A percentile compares a stretch with the other conserved stretches of the same genome.
phyloP scores from a whole-genome alignment of 53 echinoderm and acorn worm genomes.

The Pentamera pediparva region DNA sequence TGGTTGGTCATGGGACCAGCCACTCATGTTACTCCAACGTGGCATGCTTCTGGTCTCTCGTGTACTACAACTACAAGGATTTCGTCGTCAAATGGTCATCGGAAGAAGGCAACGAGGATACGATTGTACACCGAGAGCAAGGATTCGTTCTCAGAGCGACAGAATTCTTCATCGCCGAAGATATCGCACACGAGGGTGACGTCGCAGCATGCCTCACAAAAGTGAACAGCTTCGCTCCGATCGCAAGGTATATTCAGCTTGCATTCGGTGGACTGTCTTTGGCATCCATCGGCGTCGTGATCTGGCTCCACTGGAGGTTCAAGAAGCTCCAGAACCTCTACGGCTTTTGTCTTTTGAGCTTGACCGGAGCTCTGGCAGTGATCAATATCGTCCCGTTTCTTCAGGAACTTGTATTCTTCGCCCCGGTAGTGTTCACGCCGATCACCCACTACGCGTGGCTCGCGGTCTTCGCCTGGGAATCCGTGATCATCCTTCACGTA shows the following conservation, averaged over 20 bases:
- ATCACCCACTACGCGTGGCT: constrained; percentile 5
- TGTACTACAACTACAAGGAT: not conserved
- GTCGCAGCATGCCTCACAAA: not conserved
- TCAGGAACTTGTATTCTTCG: not conserved
- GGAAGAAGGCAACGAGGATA: not conserved
- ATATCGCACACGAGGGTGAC: not conserved
- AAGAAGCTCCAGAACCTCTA: not conserved
- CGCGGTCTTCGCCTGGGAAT: constrained; percentile 5
- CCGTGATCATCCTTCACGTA: constrained; percentile 12
- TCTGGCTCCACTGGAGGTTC: constrained; percentile 10
- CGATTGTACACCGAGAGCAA: not conserved
- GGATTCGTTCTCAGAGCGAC: not conserved
- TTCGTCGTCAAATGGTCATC: not conserved
- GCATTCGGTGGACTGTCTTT: not conserved
- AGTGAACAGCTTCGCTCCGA: not conserved
- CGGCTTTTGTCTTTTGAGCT: constrained; percentile 9
- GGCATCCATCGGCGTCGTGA: not conserved
- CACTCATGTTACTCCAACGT: not conserved
- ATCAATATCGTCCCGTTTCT: not conserved
- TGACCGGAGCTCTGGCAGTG: not conserved
- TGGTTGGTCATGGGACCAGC: not conserved
- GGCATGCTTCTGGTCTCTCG: not conserved
- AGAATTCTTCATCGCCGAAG: not conserved
- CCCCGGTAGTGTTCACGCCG: not conserved
- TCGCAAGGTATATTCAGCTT: constrained; percentile 6